These are phyloP conservation scores for Idaea biselata DNA, from an alignment of 2,888 invertebrate genomes.

Conservation along the genomic window DNA sequence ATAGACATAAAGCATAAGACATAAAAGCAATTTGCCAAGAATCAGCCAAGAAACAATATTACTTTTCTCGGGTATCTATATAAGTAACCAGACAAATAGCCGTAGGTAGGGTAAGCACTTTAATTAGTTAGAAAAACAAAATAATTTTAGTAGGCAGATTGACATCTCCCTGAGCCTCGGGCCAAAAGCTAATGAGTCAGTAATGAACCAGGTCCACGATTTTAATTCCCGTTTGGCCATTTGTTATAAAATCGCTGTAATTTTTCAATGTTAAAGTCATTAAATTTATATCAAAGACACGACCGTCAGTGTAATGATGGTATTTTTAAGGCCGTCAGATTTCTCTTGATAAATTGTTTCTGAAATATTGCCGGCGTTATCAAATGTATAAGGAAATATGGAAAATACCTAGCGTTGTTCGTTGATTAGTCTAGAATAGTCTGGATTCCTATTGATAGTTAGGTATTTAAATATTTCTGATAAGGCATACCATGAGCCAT, in stretches of 20 bases:
- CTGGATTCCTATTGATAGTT: too few relatives aligned
- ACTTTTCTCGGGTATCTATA: not conserved
- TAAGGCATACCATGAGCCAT: too few relatives aligned
- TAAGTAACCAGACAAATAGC: not conserved
- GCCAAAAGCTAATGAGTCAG: constrained; percentile 56
- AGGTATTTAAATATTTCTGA: too few relatives aligned
- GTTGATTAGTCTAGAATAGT: constrained; percentile 18
- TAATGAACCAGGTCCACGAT: constrained; percentile 58
- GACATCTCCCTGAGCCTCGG: constrained; percentile 51
- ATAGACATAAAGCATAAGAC: too few relatives aligned
- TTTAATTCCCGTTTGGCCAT: constrained; percentile 52
- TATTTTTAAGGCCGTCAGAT: constrained; percentile 27
- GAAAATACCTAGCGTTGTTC: not conserved
- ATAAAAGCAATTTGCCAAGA: too few relatives aligned
- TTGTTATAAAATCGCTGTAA: constrained; percentile 40
- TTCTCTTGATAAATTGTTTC: constrained; percentile 28
- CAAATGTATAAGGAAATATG: constrained; percentile 7
- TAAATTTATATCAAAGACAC: constrained; percentile 54
- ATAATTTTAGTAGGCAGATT: constrained; percentile 46
- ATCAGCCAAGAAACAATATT: not conserved
- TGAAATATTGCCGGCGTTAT: constrained; percentile 20
- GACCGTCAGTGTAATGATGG: constrained; percentile 34
- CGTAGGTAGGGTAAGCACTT: constrained; percentile 11
- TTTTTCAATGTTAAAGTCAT: constrained; percentile 44
- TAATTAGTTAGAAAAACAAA: constrained; percentile 70